These are phyloP conservation scores for Sinocyclocheilus rhinocerous DNA, from an alignment of 2,113 vertebrate genomes.

Conservation along the genomic window DNA sequence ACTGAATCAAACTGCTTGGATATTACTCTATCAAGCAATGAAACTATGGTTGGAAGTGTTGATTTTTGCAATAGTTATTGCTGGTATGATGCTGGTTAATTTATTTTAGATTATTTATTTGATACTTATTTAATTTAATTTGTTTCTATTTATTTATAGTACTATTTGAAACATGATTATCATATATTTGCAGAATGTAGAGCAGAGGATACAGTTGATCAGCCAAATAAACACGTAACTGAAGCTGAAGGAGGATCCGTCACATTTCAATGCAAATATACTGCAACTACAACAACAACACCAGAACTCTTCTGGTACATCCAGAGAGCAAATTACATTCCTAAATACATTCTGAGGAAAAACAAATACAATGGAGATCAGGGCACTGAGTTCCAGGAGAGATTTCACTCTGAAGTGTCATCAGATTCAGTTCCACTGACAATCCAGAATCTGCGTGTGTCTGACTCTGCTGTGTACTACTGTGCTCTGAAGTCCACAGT, in stretches of 20 bases:
- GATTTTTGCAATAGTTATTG: not conserved
- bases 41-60: not conserved
- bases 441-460: not conserved
- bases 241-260: slow-evolving; percentile 1
- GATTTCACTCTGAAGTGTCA: not conserved
- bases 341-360: no score
- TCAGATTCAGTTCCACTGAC: not conserved
- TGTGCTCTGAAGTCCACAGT: not conserved
- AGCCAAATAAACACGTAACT: slow-evolving; percentile 2
- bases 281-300: not conserved
- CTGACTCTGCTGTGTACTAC: slow-evolving; percentile 31
- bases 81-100: not conserved
- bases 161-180: not conserved
- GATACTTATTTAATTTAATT: not conserved
- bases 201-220: not conserved
- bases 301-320: no score
- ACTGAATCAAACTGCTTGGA: not conserved
- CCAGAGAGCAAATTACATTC: no score
- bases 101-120: not conserved
- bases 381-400: no score
- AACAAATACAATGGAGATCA: no score
- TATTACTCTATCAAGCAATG: not conserved
- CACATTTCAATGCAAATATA: not conserved
- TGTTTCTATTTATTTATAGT: not conserved
- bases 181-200: not conserved